Evolutionary conservation across 2,888 invertebrate species (phyloP).

Genomic region (Hydriomena furcata): DNA sequence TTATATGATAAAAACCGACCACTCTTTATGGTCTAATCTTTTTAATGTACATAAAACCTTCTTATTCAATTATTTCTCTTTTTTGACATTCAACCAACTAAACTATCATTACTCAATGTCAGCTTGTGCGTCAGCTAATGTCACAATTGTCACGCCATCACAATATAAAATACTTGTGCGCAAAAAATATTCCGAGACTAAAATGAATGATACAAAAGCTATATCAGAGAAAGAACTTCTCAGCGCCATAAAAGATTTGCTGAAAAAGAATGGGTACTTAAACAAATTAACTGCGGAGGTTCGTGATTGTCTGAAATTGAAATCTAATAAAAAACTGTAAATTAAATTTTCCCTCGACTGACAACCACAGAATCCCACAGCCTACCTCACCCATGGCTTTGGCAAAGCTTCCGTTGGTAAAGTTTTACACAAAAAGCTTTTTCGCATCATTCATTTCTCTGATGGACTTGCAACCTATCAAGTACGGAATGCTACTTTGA

Average conservation of each 20-base stretch:
- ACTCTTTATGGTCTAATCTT: too few relatives aligned
- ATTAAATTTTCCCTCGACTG: too few relatives aligned
- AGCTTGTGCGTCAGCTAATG: conserved; percentile 1
- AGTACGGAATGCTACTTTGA: too few relatives aligned
- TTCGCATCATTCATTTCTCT: too few relatives aligned
- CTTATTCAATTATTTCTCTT: neutral
- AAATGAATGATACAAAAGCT: conserved; percentile 60
- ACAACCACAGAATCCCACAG: too few relatives aligned
- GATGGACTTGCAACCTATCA: too few relatives aligned
- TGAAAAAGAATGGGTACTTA: conserved; percentile 68
- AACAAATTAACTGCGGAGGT: conserved; percentile 76
- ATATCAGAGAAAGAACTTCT: conserved; percentile 69
- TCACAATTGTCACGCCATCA: conserved; percentile 5
- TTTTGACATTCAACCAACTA: neutral
- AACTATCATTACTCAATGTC: conserved; percentile 3
- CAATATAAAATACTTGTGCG: conserved; percentile 2
- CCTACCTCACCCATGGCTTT: too few relatives aligned
- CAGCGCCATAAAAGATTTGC: conserved; percentile 65
- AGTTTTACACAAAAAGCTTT: too few relatives aligned
- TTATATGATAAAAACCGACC: too few relatives aligned
- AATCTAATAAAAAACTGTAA: neutral
- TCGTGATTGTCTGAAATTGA: conserved; percentile 16
- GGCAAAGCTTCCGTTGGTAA: too few relatives aligned
- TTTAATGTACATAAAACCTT: neutral
- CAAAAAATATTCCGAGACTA: conserved; percentile 15